Evolutionary conservation across 2,888 invertebrate genomes (phyloP), one percentile per base, ranked within the genome.

Genomic region (Eilema griseolum): DNA sequence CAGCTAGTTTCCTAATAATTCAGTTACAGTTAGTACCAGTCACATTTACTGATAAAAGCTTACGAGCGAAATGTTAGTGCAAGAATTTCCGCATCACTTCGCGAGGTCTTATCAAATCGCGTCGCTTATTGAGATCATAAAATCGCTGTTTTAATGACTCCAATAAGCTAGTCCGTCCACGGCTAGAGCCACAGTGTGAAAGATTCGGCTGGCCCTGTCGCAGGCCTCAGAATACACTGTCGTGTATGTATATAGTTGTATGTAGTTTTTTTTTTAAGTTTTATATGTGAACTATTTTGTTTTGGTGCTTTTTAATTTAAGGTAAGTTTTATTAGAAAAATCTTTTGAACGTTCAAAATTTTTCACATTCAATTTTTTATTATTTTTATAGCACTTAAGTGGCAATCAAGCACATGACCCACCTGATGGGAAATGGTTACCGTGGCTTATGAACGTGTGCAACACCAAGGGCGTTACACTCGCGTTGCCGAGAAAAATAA

Each of bases 141-240:
- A 75, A 81, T 75, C 82, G 82, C 77, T 73, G 23, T 66, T 83
- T 83, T 79, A 71, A 77, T 73, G 75, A 75, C 71, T 31, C 14
- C 61, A 60, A 66, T 69, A 61, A 60, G 28, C 41, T 63, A 46
- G 60, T 59, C 7, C 26, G 60, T 60, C 46, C 33, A 24, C 10
- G 33, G 69, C 60, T 62, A 63, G 24, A 37, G 33, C 26, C 70
- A 72, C 83, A 83, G 83, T 83, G 67, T 76, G 61, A 33, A 46
- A 69, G 69, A 69, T 72, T 65, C 63, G 74, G 73, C 72, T 79
- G 84, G 67, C 75, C 79, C 75, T 79, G 84, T 67, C 75, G 70
- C 77, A 70, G 72, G 81, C 71, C 76, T 81, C 69, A 70, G 63
- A 66, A 28, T 23, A 31, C n/a, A 26, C 52, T 66, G 14, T 26